Percentiles rank a stretch among this genome's conserved stretches.
Conservation (phyloP, 2,888 invertebrate species). For the Hirtodrosophila alboralis region DNA sequence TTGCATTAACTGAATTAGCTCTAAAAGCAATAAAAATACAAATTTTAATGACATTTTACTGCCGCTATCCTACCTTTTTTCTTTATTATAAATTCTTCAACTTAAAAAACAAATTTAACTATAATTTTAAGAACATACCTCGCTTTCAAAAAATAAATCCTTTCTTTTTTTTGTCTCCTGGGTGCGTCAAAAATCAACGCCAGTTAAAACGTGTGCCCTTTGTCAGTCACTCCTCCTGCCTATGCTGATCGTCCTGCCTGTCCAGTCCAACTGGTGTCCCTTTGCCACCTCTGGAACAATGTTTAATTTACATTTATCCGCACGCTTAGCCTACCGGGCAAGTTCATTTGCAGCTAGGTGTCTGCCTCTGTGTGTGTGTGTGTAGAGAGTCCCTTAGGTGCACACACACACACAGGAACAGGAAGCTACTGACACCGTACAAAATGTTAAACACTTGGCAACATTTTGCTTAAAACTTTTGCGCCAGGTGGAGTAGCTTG, state of each 20-base stretch:
- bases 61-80: too few relatives aligned
- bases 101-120: not conserved
- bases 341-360: conserved; percentile 67
- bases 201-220: conserved; percentile 52
- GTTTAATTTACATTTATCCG: conserved; percentile 83
- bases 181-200: conserved; percentile 65
- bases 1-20: too few relatives aligned
- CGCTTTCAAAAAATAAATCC: conserved; percentile 9
- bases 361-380: conserved; percentile 9
- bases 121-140: conserved; percentile 18
- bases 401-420: conserved; percentile 22
- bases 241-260: conserved; percentile 20
- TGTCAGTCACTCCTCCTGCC: conserved; percentile 22
- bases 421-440: conserved; percentile 82
- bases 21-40: too few relatives aligned
- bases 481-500: conserved; percentile 35
- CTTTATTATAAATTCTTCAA: not conserved
- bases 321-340: conserved; percentile 67
- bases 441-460: conserved; percentile 83
- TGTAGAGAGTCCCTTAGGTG: conserved; percentile 49
- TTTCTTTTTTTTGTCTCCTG: conserved; percentile 33
- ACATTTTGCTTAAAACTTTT: conserved; percentile 77
- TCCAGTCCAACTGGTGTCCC: conserved; percentile 10
- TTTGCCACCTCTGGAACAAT: conserved; percentile 68
- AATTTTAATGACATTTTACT: too few relatives aligned